Evolutionary conservation across 2,888 invertebrate species (phyloP).

Genomic region (Athalia rosae): DNA sequence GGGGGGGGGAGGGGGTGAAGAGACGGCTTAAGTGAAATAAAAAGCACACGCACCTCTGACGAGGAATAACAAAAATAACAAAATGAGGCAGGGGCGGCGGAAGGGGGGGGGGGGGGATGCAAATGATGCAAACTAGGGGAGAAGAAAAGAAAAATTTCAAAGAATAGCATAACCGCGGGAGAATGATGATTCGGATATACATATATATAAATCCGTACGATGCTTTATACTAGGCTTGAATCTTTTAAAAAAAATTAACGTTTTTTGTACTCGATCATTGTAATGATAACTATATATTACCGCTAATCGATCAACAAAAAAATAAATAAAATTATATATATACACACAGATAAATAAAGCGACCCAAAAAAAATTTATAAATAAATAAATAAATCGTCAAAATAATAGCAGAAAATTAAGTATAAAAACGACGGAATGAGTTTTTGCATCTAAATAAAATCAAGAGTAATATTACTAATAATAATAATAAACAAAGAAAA

Average conservation of each 20-base stretch:
- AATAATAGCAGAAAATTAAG: slow-evolving; percentile 53
- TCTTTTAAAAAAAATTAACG: slow-evolving; percentile 55
- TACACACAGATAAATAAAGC: neutral
- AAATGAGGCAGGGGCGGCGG: too few species aligned
- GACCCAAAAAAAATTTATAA: neutral
- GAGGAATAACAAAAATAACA: neutral
- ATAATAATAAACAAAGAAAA: too few species aligned
- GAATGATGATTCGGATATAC: slow-evolving; percentile 19
- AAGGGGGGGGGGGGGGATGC: neutral
- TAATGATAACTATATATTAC: slow-evolving; percentile 56
- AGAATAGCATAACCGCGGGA: neutral
- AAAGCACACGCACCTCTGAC: neutral
- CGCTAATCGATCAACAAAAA: neutral
- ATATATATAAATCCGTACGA: slow-evolving; percentile 59
- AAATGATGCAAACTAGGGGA: neutral
- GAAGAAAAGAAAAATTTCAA: neutral
- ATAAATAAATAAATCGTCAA: slow-evolving; percentile 1
- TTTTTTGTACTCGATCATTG: slow-evolving; percentile 71
- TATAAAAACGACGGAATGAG: slow-evolving; percentile 57
- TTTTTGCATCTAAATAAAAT: too few species aligned
- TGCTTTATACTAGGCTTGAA: slow-evolving; percentile 72
- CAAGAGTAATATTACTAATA: too few species aligned
- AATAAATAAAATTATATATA: neutral
- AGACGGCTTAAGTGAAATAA: neutral
- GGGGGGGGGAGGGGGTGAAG: neutral